Evolutionary conservation across 2,888 invertebrate genomes (phyloP).

Genomic region (Chaetoderma sp.): DNA sequence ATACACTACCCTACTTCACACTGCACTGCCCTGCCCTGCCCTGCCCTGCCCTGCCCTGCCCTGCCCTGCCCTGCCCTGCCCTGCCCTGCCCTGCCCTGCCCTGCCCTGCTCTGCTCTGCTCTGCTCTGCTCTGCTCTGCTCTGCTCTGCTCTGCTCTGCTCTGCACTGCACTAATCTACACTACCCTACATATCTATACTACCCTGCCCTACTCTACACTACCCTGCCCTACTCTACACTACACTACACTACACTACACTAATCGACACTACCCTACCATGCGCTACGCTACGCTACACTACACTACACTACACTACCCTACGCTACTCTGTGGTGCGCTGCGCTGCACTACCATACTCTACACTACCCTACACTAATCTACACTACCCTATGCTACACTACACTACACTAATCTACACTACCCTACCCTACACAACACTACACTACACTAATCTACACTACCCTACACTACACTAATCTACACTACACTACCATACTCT

Average conservation of each 20-base stretch:
- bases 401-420: constrained; percentile 2
- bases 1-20: constrained; percentile 14
- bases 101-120: constrained; percentile 10
- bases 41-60: constrained; percentile 13
- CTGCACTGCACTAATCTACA: constrained; percentile 3
- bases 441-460: constrained; percentile 16
- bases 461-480: constrained; percentile 6
- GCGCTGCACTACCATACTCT: constrained; percentile 12
- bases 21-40: constrained; percentile 6
- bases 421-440: constrained; percentile 8
- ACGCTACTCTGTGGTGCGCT: constrained; percentile 16
- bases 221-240: constrained; percentile 15
- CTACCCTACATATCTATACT: constrained; percentile 18
- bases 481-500: neutral
- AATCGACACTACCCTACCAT: neutral
- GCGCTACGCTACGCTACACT: constrained; percentile 14
- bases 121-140: constrained; percentile 11
- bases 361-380: constrained; percentile 19
- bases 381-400: constrained; percentile 16
- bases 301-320: constrained; percentile 14
- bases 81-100: too few relatives aligned
- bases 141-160: constrained; percentile 1
- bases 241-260: constrained; percentile 16
- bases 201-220: constrained; percentile 16
- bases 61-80: too few relatives aligned